phyloP scores from a whole-genome alignment of 2,888 invertebrate species.

The Plebejus melissa region DNA sequence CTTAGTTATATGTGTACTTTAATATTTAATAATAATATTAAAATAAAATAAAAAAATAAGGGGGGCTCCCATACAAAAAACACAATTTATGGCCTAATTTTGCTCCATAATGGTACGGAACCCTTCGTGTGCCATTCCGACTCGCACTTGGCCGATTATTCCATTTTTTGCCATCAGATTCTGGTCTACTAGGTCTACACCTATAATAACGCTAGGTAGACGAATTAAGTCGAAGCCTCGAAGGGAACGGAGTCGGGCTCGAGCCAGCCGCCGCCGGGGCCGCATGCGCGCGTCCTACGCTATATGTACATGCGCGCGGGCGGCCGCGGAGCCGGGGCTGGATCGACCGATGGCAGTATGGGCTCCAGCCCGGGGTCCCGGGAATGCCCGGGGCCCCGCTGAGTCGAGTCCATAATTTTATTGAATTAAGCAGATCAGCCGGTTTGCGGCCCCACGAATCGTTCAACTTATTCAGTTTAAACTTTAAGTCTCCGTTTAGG shows the following conservation, averaged over 20 bases:
- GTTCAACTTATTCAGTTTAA: neutral
- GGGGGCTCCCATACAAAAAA: no score
- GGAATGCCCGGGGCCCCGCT: neutral
- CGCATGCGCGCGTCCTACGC: neutral
- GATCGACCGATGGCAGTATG: neutral
- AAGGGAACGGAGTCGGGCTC: neutral
- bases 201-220: neutral
- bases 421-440: neutral
- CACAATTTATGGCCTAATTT: no score
- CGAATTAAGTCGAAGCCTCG: neutral
- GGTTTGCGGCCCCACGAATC: neutral
- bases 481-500: neutral
- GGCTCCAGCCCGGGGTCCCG: neutral
- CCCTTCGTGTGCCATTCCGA: no score
- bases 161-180: no score
- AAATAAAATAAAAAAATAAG: no score
- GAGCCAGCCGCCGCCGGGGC: neutral
- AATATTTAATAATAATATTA: no score
- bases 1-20: no score
- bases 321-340: neutral
- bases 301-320: conserved; percentile 10
- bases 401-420: neutral
- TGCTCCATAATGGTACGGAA: no score
- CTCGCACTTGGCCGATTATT: no score
- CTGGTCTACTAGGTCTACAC: no score